These are phyloP conservation scores for Fopius arisanus DNA, from an alignment of 1,140 invertebrate species.

Conservation along the genomic window DNA sequence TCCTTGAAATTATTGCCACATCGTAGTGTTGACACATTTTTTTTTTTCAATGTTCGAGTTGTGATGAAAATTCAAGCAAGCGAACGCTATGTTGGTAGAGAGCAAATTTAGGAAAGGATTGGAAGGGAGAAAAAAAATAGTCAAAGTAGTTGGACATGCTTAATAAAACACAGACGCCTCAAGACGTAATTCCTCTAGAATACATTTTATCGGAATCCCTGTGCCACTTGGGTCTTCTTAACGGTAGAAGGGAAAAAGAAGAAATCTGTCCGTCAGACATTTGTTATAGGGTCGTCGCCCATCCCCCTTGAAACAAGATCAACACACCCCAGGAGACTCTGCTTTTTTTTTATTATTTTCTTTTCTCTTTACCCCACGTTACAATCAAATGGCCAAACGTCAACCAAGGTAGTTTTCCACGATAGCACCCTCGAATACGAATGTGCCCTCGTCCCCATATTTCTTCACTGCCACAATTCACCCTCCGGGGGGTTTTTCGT, in stretches of 20 bases:
- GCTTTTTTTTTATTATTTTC: background rate
- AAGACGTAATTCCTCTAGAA: no score
- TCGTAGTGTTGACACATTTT: no score
- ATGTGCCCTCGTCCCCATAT: background rate
- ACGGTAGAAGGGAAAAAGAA: background rate
- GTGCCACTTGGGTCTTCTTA: no score
- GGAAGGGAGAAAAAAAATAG: no score
- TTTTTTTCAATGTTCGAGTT: no score
- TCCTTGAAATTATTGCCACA: background rate
- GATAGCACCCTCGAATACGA: background rate
- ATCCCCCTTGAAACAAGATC: background rate
- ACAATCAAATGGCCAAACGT: constrained; percentile 37
- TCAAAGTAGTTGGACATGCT: no score
- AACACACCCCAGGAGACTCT: constrained; percentile 4
- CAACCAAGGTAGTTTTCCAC: constrained; percentile 33
- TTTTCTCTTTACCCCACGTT: background rate
- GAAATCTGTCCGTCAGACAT: background rate
- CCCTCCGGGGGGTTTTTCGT: background rate
- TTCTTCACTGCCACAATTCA: background rate
- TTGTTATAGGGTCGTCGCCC: background rate
- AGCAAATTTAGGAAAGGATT: no score
- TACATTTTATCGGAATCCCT: no score
- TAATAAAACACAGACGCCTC: no score
- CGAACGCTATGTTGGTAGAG: no score
- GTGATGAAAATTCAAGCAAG: no score